These are phyloP conservation scores for Caenorhabditis briggsae DNA, from an alignment of 1,140 invertebrate species.

Conservation along the genomic window DNA sequence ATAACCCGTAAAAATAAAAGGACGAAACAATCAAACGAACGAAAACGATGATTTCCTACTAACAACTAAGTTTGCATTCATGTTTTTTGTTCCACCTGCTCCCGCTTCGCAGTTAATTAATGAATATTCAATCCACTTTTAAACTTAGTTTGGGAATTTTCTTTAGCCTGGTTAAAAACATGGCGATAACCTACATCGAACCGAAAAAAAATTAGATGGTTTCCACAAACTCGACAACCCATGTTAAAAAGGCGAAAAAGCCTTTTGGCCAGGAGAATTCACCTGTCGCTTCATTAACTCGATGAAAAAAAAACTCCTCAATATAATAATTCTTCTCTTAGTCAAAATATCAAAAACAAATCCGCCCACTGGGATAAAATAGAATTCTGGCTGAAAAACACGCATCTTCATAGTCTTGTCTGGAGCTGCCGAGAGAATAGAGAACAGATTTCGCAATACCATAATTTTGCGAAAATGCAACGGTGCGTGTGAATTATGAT, in stretches of 20 bases:
- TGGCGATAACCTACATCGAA: too few relatives aligned
- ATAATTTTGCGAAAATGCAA: background rate
- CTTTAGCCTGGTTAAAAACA: too few relatives aligned
- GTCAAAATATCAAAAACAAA: constrained; percentile 19
- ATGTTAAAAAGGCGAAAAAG: too few relatives aligned
- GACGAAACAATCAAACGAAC: background rate
- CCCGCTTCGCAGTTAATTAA: background rate
- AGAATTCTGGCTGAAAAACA: constrained; percentile 13
- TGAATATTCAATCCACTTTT: background rate
- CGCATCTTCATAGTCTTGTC: background rate
- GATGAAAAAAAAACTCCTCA: too few relatives aligned
- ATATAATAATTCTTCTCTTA: background rate
- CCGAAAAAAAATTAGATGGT: too few relatives aligned
- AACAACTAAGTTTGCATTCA: background rate
- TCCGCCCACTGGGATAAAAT: background rate
- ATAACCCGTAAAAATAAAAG: background rate
- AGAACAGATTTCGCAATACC: constrained; percentile 10
- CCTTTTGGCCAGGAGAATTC: too few relatives aligned
- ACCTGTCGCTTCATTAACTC: too few relatives aligned
- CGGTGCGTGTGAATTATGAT: too few relatives aligned
- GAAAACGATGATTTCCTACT: background rate
- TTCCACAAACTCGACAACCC: too few relatives aligned
- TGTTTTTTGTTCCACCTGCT: background rate
- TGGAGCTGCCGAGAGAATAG: background rate
- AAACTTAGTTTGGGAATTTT: too few relatives aligned